Base-by-base conservation (phyloP, 2,113 vertebrate genomes). In the Vimba vimba region DNA sequence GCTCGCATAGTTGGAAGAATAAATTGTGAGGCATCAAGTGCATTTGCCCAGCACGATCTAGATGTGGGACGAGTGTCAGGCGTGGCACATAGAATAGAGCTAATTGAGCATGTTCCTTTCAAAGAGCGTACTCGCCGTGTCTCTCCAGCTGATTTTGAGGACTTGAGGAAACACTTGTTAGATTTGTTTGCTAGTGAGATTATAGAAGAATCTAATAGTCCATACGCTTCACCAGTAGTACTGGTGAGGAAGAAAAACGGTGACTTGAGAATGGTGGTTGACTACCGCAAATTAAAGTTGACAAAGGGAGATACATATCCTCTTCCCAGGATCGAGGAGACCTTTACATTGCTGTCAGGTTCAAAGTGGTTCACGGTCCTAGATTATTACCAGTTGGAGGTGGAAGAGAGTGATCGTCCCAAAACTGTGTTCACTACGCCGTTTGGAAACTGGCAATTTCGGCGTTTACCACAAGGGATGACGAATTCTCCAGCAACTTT, bases 381-480 rank as follows among this genome's bases (percentile, higher is more conserved):
- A 2, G 87, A 92, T 86, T 39, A 85, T 12, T 88, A 86, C 0
- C 66, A 89, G 33, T 23, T 77, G 4, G 71, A 86, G n/a, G 77
- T 87, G 0, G 50, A 82, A 25, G 17, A 47, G 1, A 17, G 36
- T 13, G 85, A 83, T 21, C 47, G 55, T 23, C 50, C 79, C 11
- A 88, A 87, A 39, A 89, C 76, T 5, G 83, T 74, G 4, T 91
- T 90, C 1, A 89, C 74, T 5, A 89, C 68, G 0, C 86, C 86
- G 0, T 89, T 89, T 84, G 83, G 81, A 1, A 91, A 52, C 11
- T 89, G 71, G 87, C 50, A 90, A n/a, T 90, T 89, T 52, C 12
- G 17, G 1, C 71, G 79, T 12, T 71, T 86, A 59, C 84, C 79
- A 1, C 83, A 87, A 71, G 86, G 82, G 0, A 45, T 84, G 2